phyloP scores from a whole-genome alignment of 92 coral and sea anemone species.

The Paragorgia papillata region DNA sequence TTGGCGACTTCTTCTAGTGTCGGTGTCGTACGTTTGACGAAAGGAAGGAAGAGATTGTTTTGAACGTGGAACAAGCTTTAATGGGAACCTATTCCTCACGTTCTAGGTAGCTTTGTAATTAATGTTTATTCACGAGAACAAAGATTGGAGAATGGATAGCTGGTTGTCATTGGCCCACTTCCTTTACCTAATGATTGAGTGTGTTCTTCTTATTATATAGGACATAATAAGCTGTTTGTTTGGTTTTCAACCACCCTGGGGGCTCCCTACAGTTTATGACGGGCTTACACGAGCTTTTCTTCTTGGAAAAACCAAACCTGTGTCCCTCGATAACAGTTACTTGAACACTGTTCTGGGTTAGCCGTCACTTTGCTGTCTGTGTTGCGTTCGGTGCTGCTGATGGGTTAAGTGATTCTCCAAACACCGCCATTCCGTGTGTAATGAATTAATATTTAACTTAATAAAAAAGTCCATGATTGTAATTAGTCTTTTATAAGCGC shows the following conservation, averaged over 20 bases:
- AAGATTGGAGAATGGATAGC: slow-evolving; percentile 83
- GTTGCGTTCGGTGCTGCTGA: not conserved
- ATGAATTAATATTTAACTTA: slow-evolving; percentile 42
- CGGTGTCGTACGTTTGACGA: not conserved
- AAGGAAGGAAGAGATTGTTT: not conserved
- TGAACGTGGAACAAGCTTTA: not conserved
- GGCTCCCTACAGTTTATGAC: not conserved
- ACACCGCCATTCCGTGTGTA: slow-evolving; percentile 19
- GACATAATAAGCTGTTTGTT: slow-evolving; percentile 39
- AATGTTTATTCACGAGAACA: slow-evolving; percentile 96
- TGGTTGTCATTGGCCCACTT: slow-evolving; percentile 52
- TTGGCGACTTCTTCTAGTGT: not conserved
- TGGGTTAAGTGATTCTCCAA: slow-evolving; percentile 17
- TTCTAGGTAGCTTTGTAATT: slow-evolving; percentile 70
- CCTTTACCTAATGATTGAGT: slow-evolving; percentile 34
- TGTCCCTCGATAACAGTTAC: not conserved
- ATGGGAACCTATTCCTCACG: slow-evolving; percentile 1
- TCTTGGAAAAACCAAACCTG: not conserved
- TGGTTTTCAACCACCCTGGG: not conserved
- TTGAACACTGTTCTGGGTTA: not conserved
- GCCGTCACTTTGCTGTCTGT: not conserved
- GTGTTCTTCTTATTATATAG: slow-evolving; percentile 28
- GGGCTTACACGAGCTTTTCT: not conserved
- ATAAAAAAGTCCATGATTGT: slow-evolving; percentile 33
- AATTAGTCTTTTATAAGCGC: slow-evolving; percentile 43